Base-by-base conservation (phyloP, 2,888 invertebrate species). In the Chloromyia formosa region DNA sequence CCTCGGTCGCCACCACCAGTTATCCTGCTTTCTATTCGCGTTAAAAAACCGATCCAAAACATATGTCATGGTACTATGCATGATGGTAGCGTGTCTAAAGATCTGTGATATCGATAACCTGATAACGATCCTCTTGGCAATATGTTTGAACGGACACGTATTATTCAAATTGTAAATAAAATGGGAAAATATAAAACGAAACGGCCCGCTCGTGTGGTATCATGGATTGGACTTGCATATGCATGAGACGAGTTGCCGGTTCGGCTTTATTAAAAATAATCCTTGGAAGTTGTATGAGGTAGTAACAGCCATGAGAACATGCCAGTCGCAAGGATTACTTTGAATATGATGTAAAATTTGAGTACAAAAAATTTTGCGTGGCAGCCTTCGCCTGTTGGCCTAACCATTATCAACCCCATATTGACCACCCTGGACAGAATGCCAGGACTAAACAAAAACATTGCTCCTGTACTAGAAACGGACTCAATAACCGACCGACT, bases 91-190 rank as follows among this genome's bases (percentile, higher is more conserved):
- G 77, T 77, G 77, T 75, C 54, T 49, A 72, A 66, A 77, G 77
- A 77, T 77, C 77, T 49, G 60, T 73, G 76, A 75, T 77, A 77
- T 77, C 77, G 77, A 77, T 77, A 77, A 75, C 72, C 75, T 74
- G 77, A 77, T 77, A 77, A 74, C 74, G 56, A 71, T 74, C 74
- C 71, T 56, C 58, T 58, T 35, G 71, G 54, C 73, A 61, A 69
- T 60, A 73, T 49, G 60, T 61, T 60, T 73, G 61, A 61, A 58
- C 73, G 71, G 14, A 66, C 73, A 76, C 71, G 73, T 74, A 73
- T 69, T 76, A 73, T 74, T 75, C 76, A 76, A 76, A 76, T 69
- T 75, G 75, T 75, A 75, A 76, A 75, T 76, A 76, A 75, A 66
- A 71, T 75, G 69, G n/a, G 58, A 42, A 73, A 35, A 35, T 4